Evolutionary conservation across 2,797 vertebrate species (phyloP), one percentile per base, ranked within the genome.

Genomic region (Sorex maritimensis): DNA sequence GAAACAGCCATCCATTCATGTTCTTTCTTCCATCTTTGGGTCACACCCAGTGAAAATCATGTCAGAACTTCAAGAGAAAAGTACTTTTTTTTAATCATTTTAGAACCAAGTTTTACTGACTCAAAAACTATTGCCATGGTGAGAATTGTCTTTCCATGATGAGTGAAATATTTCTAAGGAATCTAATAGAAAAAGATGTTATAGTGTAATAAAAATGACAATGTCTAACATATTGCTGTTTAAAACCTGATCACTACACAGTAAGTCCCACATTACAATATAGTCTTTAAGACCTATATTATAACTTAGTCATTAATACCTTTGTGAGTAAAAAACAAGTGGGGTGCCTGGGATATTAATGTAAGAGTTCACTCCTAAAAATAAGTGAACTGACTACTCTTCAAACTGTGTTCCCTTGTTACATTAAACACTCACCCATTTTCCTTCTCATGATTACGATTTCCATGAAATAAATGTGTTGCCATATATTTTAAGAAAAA

Each of bases 1-100:
- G 91, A 96, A 98, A 97, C 95, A 96, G 85, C 90, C 74, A 93
- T 97, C 90, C 81, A 38, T 97, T 94, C 82, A 44, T 95, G 90
- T 95, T 96, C 75, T 95, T 96, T 96, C 92, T 95, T 96, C 86
- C 77, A 96, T 95, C 86, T 93, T 92, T 97, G 91, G 92, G 86
- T 90, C 88, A 97, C 17, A 23, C 90, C 88, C 83, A 96, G 72
- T 86, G 83, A 87, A 58, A 69, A 75, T 55, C 95, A 92, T 97
- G 95, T 94, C 92, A 97, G 80, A 77, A 86, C 86, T 96, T 97
- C 78, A 95, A 92, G 85, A 94, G 69, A 92, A 95, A 95, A 93
- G 24, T 90, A 87, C 34, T 89, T 87, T 84, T 92, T 17, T 72
- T 41, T 14, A 95, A 61, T 91, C 30, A 4, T 90, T 84, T 2